phyloP scores from a whole-genome alignment of 2,797 vertebrate species.

The Melopsittacus undulatus region DNA sequence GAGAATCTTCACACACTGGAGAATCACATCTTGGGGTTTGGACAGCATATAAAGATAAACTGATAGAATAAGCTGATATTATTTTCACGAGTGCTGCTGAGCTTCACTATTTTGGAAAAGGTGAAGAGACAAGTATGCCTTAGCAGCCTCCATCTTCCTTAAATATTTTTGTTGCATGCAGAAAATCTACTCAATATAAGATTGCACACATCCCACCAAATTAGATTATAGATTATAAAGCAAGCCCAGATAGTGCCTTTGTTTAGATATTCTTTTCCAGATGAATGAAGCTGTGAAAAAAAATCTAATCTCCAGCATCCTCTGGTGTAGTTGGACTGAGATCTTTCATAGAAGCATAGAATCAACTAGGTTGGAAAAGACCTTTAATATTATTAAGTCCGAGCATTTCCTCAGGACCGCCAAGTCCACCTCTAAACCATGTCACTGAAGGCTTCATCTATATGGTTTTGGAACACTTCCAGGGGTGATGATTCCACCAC shows the following conservation, averaged over 20 bases:
- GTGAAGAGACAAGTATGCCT: background rate
- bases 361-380: background rate
- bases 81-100: background rate
- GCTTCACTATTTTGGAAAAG: background rate
- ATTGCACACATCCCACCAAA: background rate
- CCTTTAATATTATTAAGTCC: background rate
- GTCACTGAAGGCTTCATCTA: background rate
- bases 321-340: background rate
- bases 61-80: background rate
- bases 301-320: background rate
- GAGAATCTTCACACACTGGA: background rate
- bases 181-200: background rate
- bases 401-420: background rate
- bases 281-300: background rate
- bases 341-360: background rate
- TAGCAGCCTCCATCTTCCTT: background rate
- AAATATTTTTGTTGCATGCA: background rate
- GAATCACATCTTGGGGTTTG: background rate
- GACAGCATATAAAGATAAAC: background rate
- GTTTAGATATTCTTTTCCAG: background rate
- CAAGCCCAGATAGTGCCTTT: background rate
- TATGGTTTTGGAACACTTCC: background rate
- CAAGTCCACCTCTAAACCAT: background rate
- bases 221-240: background rate
- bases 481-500: background rate